Percentiles rank a stretch among this genome's conserved stretches.
Evolutionary conservation across 2,113 vertebrate genomes (phyloP).

Genomic region (Lycaon pictus): DNA sequence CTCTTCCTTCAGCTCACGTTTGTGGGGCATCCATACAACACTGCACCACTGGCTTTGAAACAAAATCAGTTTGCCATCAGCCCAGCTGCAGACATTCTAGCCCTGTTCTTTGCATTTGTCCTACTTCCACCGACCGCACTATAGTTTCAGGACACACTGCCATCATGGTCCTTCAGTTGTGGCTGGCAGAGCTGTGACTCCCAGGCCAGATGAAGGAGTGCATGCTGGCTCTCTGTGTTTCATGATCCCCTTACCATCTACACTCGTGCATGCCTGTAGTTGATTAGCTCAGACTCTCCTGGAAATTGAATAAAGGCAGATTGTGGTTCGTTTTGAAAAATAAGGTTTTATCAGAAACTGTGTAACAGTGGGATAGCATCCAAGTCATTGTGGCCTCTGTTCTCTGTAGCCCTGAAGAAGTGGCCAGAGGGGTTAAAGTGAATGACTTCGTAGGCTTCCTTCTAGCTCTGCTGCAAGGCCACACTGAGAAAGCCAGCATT

Average conservation of each 20-base stretch:
- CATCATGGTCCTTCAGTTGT: background rate
- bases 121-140: background rate
- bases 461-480: background rate
- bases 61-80: background rate
- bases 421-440: background rate
- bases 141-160: background rate
- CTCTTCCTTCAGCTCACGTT: background rate
- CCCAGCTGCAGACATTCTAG: background rate
- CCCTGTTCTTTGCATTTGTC: background rate
- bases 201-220: background rate
- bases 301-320: background rate
- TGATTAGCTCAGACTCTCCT: background rate
- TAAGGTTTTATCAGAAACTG: background rate
- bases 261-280: background rate
- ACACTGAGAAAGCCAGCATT: background rate
- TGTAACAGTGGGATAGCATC: background rate
- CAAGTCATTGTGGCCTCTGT: background rate
- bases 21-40: background rate
- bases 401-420: background rate
- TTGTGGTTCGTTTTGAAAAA: background rate
- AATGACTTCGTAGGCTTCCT: background rate
- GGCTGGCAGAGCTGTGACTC: background rate
- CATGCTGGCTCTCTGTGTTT: background rate
- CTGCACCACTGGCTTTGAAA: background rate
- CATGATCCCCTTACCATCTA: background rate